Evolutionary conservation across 53 echinoderm and acorn worm genomes (phyloP).

Genomic region (Arbacia lixula): DNA sequence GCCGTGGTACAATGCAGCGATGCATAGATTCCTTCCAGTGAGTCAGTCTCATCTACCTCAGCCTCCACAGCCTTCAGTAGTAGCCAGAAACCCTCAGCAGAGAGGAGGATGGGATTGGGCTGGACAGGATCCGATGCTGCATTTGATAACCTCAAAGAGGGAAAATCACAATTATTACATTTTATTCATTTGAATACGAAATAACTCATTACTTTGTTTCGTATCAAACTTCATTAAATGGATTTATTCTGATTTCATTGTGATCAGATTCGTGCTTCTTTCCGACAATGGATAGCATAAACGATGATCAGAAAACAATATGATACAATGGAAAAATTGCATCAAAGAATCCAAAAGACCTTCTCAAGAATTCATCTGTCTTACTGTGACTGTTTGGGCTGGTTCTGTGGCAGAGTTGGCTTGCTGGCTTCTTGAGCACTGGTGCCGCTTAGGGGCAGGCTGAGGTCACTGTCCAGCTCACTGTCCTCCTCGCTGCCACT

Average conservation of each 20-base stretch:
- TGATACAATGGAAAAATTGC: too few relatives aligned
- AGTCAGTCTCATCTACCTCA: constrained; percentile 70
- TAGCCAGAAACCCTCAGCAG: constrained; percentile 73
- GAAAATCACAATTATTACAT: too few relatives aligned
- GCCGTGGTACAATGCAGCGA: constrained; percentile 60
- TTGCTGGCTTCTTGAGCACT: background rate
- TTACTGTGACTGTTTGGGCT: background rate
- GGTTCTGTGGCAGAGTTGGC: background rate
- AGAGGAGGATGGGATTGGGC: constrained; percentile 10
- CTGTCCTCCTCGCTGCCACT: constrained; percentile 65
- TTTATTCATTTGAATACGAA: too few relatives aligned
- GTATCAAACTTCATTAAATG: too few relatives aligned
- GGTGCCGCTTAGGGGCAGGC: constrained; percentile 76
- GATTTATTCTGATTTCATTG: too few relatives aligned
- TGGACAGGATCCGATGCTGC: background rate
- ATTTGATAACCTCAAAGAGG: too few relatives aligned
- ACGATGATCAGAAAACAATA: too few relatives aligned
- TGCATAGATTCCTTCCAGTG: constrained; percentile 74
- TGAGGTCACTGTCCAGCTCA: constrained; percentile 85
- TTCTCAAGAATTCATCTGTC: too few relatives aligned
- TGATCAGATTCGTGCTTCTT: too few relatives aligned
- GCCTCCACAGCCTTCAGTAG: constrained; percentile 75
- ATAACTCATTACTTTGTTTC: too few relatives aligned
- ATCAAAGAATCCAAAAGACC: too few relatives aligned
- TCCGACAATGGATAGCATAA: too few relatives aligned